These are phyloP conservation scores for Podotricha telesiphe DNA, from an alignment of 2,888 invertebrate species.

Conservation along the genomic window DNA sequence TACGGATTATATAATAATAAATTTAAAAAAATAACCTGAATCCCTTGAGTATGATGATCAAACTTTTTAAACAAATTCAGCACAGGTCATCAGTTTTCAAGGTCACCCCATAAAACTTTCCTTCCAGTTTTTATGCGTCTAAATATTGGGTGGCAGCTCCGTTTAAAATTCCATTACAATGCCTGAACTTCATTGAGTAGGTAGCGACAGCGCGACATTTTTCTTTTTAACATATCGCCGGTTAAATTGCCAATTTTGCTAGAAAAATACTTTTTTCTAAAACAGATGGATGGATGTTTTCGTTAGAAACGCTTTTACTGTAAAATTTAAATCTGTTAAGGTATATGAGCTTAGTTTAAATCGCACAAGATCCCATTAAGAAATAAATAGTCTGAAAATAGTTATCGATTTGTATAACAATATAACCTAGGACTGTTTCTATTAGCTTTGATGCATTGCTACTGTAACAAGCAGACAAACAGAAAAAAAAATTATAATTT, in stretches of 20 bases:
- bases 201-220: not conserved
- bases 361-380: too few relatives aligned
- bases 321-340: too few relatives aligned
- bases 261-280: not conserved
- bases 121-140: not conserved
- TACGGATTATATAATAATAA: too few relatives aligned
- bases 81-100: not conserved
- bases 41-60: not conserved
- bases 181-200: not conserved
- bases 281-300: not conserved
- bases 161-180: conserved; percentile 12
- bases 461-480: too few relatives aligned
- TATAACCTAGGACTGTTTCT: too few relatives aligned
- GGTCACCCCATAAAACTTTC: not conserved
- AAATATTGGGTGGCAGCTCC: not conserved
- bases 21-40: too few relatives aligned
- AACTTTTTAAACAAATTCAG: not conserved
- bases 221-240: not conserved
- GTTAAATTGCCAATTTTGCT: conserved; percentile 13
- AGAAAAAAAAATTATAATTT: too few relatives aligned
- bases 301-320: not conserved
- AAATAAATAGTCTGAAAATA: too few relatives aligned
- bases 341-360: too few relatives aligned
- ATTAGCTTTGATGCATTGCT: too few relatives aligned
- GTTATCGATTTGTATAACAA: too few relatives aligned